phyloP scores from a whole-genome alignment of 2,797 vertebrate genomes.

The Amblyopsis hoosieri region DNA sequence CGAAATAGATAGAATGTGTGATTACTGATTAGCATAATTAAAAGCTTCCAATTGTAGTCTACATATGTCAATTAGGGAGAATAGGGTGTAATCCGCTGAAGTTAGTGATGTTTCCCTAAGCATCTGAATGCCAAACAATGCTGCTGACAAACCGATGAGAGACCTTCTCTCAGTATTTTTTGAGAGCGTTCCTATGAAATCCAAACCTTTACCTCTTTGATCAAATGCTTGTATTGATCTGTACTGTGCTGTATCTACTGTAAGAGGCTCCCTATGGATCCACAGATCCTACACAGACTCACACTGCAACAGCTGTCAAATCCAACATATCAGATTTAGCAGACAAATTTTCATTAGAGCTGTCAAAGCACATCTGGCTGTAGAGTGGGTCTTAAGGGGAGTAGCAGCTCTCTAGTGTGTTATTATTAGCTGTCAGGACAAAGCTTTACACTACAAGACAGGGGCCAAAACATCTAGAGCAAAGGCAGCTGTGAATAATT shows the following conservation, averaged over 20 bases:
- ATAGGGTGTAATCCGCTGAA: conserved; percentile 47
- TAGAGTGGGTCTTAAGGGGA: conserved; percentile 38
- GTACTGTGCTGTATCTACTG: conserved; percentile 31
- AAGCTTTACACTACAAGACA: conserved; percentile 42
- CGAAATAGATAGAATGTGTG: too few relatives aligned
- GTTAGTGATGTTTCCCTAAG: conserved; percentile 50
- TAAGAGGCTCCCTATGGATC: conserved; percentile 54
- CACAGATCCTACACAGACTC: conserved; percentile 9
- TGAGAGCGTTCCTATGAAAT: conserved; percentile 50
- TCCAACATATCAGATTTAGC: conserved; percentile 51
- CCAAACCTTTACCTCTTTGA: conserved; percentile 49
- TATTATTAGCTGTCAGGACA: conserved; percentile 68
- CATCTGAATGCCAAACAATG: conserved; percentile 39
- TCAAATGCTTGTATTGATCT: conserved; percentile 67
- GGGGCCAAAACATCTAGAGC: conserved; percentile 52
- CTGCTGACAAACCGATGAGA: conserved; percentile 44
- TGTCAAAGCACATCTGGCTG: conserved; percentile 66
- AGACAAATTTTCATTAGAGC: conserved; percentile 63
- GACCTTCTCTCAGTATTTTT: conserved; percentile 42
- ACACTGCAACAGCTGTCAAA: conserved; percentile 28
- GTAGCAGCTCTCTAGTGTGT: conserved; percentile 50
- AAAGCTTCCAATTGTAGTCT: too few relatives aligned
- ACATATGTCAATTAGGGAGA: not conserved
- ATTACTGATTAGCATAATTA: too few relatives aligned
- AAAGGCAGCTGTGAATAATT: conserved; percentile 68